These are phyloP conservation scores for Lagopus muta DNA, from an alignment of 2,113 vertebrate species.

Conservation along the genomic window DNA sequence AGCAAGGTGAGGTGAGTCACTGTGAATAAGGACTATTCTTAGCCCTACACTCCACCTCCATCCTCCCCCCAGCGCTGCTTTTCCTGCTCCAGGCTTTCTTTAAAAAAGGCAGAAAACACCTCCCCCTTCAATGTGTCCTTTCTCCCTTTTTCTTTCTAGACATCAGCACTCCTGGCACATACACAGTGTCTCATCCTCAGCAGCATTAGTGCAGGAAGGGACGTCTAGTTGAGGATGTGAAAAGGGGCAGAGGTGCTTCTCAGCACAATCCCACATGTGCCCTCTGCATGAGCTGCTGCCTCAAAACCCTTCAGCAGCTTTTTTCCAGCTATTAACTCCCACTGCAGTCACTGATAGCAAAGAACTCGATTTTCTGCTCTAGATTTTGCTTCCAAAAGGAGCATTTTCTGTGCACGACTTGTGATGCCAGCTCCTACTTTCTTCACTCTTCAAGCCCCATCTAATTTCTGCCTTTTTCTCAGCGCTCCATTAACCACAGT, in stretches of 20 bases:
- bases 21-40: not conserved
- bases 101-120: not conserved
- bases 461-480: not conserved
- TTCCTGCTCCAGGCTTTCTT: not conserved
- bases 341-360: not conserved
- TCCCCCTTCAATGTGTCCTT: not conserved
- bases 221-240: not conserved
- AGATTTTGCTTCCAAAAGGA: slow-evolving; percentile 4
- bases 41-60: not conserved
- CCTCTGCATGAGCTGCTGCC: not conserved
- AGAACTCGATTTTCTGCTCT: slow-evolving; percentile 36
- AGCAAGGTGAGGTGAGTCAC: slow-evolving; percentile 27
- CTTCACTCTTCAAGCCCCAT: not conserved
- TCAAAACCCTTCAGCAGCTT: not conserved
- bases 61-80: not conserved
- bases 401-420: not conserved
- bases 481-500: not conserved
- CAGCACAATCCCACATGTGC: fast-evolving
- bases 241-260: not conserved
- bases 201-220: not conserved
- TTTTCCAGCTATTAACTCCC: not conserved
- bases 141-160: not conserved
- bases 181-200: not conserved
- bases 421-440: not conserved
- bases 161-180: not conserved